These are phyloP conservation scores for Ancistrus triradiatus DNA, from an alignment of 2,113 vertebrate species.

Conservation along the genomic window DNA sequence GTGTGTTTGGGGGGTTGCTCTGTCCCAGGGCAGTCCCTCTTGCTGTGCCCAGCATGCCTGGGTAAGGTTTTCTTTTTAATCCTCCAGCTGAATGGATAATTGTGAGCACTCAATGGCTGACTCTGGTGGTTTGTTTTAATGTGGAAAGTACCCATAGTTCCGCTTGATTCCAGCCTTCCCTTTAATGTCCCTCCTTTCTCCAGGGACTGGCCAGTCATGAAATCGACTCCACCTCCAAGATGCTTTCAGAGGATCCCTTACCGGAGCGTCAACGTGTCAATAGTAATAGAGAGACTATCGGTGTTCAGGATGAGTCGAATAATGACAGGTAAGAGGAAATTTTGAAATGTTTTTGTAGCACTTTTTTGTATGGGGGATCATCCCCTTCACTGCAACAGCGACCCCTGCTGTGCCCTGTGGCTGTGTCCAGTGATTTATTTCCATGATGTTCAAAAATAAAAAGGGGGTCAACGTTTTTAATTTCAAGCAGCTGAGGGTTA, in stretches of 20 bases:
- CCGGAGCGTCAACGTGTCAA: slow-evolving; percentile 23
- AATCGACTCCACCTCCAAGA: slow-evolving; percentile 12
- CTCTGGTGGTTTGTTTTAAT: slow-evolving; percentile 37
- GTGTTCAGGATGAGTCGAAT: slow-evolving; percentile 42
- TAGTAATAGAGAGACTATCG: slow-evolving; percentile 30
- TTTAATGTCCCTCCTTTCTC: slow-evolving; percentile 42
- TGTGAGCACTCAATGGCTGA: slow-evolving; percentile 19
- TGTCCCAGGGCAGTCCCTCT: slow-evolving; percentile 5
- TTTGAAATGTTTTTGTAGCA: too few relatives aligned
- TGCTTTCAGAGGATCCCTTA: slow-evolving; percentile 28
- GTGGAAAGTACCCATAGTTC: slow-evolving; percentile 45
- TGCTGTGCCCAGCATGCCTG: slow-evolving; percentile 13
- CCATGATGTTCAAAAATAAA: too few relatives aligned
- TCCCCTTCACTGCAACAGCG: too few relatives aligned
- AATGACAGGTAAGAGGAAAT: slow-evolving; percentile 54
- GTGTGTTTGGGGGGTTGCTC: background rate
- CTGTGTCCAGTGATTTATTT: too few relatives aligned
- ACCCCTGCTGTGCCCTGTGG: too few relatives aligned
- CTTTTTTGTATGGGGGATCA: too few relatives aligned
- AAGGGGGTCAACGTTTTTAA: too few relatives aligned
- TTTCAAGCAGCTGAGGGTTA: too few relatives aligned
- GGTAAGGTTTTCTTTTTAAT: background rate
- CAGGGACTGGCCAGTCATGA: slow-evolving; percentile 51
- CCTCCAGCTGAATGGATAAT: slow-evolving; percentile 31
- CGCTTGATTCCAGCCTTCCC: slow-evolving; percentile 18